Evolutionary conservation across 2,888 invertebrate genomes (phyloP).

Genomic region (Cryptocheilus praepositus): DNA sequence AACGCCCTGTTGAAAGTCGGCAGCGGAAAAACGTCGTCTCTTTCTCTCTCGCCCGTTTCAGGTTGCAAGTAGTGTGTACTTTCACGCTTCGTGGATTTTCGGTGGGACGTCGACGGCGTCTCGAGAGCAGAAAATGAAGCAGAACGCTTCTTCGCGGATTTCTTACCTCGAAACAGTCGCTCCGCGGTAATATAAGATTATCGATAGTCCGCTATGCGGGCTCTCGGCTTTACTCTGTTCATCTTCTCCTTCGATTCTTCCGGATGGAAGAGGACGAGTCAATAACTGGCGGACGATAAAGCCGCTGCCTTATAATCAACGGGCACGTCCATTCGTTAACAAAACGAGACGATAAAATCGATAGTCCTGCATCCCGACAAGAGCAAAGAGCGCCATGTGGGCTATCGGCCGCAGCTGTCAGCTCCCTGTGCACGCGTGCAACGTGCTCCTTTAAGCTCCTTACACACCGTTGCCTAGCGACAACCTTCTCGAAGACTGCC

Average conservation of each 20-base stretch:
- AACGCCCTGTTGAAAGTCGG: too few species aligned
- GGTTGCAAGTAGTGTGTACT: slow-evolving; percentile 1
- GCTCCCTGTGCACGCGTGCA: slow-evolving; percentile 41
- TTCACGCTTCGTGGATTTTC: slow-evolving; percentile 9
- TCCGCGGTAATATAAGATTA: not conserved
- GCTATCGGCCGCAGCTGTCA: slow-evolving; percentile 68
- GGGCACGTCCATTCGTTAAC: slow-evolving; percentile 46
- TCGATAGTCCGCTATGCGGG: not conserved
- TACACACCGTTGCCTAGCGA: slow-evolving; percentile 34
- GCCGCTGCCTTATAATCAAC: slow-evolving; percentile 44
- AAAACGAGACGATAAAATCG: slow-evolving; percentile 65
- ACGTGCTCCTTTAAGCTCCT: slow-evolving; percentile 40
- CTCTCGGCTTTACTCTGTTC: not conserved
- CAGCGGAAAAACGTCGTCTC: not conserved
- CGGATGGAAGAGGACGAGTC: slow-evolving; percentile 30
- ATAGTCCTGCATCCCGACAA: slow-evolving; percentile 63
- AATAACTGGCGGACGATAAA: slow-evolving; percentile 42
- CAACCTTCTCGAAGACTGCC: too few species aligned
- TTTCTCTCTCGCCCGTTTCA: not conserved
- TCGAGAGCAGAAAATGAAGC: slow-evolving; percentile 5
- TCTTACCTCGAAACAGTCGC: not conserved
- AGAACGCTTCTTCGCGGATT: not conserved
- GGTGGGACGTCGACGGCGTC: not conserved
- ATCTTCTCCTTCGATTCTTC: not conserved
- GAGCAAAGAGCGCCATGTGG: slow-evolving; percentile 68